These are phyloP conservation scores for Eustalomyia histrio DNA, from an alignment of 2,888 invertebrate genomes.

Conservation along the genomic window DNA sequence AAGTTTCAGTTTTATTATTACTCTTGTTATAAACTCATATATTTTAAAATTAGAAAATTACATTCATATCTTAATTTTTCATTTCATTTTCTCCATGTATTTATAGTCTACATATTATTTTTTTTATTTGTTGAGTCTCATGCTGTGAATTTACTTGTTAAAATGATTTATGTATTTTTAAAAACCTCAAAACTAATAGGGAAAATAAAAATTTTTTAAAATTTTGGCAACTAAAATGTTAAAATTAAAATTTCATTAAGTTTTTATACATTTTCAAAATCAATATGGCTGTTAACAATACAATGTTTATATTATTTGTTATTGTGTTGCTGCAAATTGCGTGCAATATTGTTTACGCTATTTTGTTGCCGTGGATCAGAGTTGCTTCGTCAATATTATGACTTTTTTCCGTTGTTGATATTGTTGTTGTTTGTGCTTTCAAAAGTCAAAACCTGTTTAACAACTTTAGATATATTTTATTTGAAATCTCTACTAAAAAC, in stretches of 20 bases:
- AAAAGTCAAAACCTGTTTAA: constrained; percentile 45
- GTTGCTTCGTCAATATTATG: constrained; percentile 40
- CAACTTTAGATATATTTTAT: constrained; percentile 34
- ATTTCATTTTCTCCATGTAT: background rate
- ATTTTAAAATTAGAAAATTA: background rate
- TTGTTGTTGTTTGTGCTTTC: background rate
- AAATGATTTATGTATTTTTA: constrained; percentile 79
- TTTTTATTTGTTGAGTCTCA: constrained; percentile 70
- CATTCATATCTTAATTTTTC: background rate
- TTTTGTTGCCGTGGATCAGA: background rate
- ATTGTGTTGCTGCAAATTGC: constrained; percentile 64
- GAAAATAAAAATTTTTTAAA: constrained; percentile 62
- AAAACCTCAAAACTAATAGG: constrained; percentile 69
- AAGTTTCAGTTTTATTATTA: background rate
- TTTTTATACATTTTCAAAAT: background rate
- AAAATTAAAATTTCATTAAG: background rate
- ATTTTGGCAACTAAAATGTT: constrained; percentile 13
- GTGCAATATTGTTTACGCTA: constrained; percentile 57
- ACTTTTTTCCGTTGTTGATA: background rate
- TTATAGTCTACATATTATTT: background rate
- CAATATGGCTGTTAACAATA: constrained; percentile 59
- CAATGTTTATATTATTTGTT: constrained; percentile 2
- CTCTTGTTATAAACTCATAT: background rate
- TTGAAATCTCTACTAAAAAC: constrained; percentile 14
- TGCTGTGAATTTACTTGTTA: constrained; percentile 77